Percentiles rank a stretch among this genome's conserved stretches.
Conservation (phyloP, 2,113 vertebrate genomes). For the Sterna hirundo region DNA sequence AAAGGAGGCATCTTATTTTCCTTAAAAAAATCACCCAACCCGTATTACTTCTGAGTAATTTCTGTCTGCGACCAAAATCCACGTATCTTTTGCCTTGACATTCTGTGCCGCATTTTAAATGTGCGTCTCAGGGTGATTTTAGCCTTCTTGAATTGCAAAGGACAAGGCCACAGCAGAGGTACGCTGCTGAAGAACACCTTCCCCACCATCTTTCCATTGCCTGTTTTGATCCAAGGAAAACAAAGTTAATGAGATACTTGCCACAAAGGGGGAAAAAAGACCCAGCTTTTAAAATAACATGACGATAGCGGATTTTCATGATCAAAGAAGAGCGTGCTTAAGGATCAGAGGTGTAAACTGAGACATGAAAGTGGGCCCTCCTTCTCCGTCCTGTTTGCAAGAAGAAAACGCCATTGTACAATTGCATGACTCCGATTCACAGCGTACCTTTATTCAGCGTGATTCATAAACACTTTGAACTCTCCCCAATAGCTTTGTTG, state of each 20-base stretch:
- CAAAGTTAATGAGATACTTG: not conserved
- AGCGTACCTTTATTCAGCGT: not conserved
- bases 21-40: not conserved
- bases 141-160: too few species aligned
- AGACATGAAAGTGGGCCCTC: not conserved
- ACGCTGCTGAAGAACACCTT: not conserved
- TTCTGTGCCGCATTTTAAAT: fast-evolving
- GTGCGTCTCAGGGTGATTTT: fast-evolving
- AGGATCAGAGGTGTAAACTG: not conserved
- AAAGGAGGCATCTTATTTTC: not conserved
- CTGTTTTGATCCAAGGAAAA: not conserved
- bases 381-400: not conserved
- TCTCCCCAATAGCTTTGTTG: not conserved
- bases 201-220: not conserved
- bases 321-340: not conserved
- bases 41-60: not conserved
- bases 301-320: not conserved
- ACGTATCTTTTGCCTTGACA: fast-evolving
- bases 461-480: conserved; percentile 39
- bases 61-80: not conserved
- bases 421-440: not conserved
- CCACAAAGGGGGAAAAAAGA: too few species aligned
- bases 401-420: not conserved
- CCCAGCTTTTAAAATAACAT: not conserved
- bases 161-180: not conserved